phyloP scores from a whole-genome alignment of 2,113 vertebrate species.

The Shinisaurus crocodilurus region DNA sequence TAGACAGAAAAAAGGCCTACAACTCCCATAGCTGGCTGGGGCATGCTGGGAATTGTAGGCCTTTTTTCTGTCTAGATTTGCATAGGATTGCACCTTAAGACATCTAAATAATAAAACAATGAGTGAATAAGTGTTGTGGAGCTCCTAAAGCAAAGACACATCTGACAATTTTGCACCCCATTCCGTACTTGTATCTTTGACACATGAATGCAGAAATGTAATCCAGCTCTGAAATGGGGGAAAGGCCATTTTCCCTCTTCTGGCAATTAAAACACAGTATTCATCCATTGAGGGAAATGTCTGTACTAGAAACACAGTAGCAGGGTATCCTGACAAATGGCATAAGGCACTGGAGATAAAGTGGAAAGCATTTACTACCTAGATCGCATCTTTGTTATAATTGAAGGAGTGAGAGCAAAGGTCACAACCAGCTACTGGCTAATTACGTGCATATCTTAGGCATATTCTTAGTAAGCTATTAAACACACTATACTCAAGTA shows the following conservation, averaged over 20 bases:
- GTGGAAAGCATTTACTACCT: not conserved
- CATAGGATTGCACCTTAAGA: no score
- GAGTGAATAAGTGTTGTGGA: not conserved
- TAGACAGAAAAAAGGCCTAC: no score
- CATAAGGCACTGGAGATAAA: not conserved
- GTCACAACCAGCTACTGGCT: not conserved
- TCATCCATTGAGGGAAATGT: not conserved
- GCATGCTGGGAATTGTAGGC: no score
- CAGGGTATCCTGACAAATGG: not conserved
- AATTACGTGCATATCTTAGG: not conserved
- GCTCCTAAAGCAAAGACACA: not conserved
- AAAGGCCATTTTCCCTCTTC: no score
- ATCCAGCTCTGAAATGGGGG: not conserved
- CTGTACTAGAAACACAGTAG: not conserved
- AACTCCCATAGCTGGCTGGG: no score
- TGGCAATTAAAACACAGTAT: not conserved
- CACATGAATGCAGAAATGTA: not conserved
- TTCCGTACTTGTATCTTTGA: not conserved
- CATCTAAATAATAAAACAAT: no score
- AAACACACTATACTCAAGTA: not conserved
- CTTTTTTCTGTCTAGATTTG: no score
- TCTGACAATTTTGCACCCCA: not conserved
- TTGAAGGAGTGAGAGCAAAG: not conserved
- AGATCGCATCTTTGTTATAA: not conserved
- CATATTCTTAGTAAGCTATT: not conserved